These are phyloP conservation scores for Excalfactoria chinensis DNA, from an alignment of 2,113 vertebrate genomes.

Conservation along the genomic window DNA sequence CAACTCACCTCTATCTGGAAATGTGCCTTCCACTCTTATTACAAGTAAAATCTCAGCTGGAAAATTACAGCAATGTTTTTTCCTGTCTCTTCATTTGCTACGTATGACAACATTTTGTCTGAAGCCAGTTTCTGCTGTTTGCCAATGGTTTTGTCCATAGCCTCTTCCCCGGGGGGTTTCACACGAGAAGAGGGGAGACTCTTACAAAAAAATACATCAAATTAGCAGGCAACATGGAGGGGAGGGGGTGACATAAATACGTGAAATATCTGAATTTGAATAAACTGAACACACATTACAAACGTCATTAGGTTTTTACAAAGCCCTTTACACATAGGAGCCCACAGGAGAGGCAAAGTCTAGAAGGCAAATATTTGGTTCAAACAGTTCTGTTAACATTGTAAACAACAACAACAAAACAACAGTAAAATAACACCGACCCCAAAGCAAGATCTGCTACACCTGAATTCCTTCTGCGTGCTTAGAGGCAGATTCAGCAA, in stretches of 20 bases:
- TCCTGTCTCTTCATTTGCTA: conserved; percentile 73
- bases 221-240: conserved; percentile 65
- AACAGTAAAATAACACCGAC: background rate
- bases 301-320: conserved; percentile 11
- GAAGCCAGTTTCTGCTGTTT: conserved; percentile 69
- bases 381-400: background rate
- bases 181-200: conserved; percentile 74
- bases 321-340: background rate
- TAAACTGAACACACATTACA: conserved; percentile 14
- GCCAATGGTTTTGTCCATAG: conserved; percentile 72
- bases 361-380: conserved; percentile 8
- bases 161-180: conserved; percentile 71
- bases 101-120: conserved; percentile 71
- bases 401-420: background rate
- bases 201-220: conserved; percentile 72
- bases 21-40: conserved; percentile 69
- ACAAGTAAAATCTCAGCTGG: conserved; percentile 71
- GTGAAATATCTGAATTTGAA: conserved; percentile 30
- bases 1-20: conserved; percentile 70
- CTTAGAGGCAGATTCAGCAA: conserved; percentile 11
- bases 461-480: background rate
- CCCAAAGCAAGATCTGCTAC: background rate
- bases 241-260: conserved; percentile 19
- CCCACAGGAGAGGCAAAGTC: background rate
- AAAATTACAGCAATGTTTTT: conserved; percentile 72